These are phyloP conservation scores for Lasiommata megera DNA, from an alignment of 2,888 invertebrate species.

Conservation along the genomic window DNA sequence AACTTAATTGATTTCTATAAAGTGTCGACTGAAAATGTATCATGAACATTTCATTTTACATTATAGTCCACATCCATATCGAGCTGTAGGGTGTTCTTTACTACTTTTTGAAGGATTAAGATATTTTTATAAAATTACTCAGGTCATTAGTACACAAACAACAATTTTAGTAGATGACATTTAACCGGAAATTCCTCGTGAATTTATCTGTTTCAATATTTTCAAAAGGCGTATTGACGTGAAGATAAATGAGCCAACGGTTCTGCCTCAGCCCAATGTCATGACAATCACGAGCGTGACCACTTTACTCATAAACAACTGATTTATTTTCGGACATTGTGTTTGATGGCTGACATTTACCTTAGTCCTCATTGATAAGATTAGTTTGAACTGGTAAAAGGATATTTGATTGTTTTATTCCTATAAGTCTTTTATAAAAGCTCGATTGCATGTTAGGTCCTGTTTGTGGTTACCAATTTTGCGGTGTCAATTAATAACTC, in stretches of 20 bases:
- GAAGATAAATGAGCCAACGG: constrained; percentile 55
- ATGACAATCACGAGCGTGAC: constrained; percentile 68
- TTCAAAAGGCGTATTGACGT: constrained; percentile 59
- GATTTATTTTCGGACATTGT: constrained; percentile 67
- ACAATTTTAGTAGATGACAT: constrained; percentile 35
- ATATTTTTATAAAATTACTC: not conserved
- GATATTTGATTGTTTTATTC: constrained; percentile 22
- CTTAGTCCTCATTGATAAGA: constrained; percentile 24
- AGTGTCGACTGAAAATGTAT: too few species aligned
- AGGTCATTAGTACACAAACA: too few species aligned
- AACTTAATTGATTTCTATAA: too few species aligned
- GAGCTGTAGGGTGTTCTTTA: too few species aligned
- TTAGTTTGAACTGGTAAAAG: constrained; percentile 20
- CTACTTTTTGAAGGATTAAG: not conserved
- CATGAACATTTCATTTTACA: too few species aligned
- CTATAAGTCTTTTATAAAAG: constrained; percentile 1
- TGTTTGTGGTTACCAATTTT: not conserved
- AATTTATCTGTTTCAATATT: constrained; percentile 63
- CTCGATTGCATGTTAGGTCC: not conserved
- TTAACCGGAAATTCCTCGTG: constrained; percentile 62
- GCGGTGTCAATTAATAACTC: not conserved
- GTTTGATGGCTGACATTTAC: constrained; percentile 37
- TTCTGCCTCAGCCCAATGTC: constrained; percentile 55
- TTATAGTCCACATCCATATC: too few species aligned
- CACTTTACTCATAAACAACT: constrained; percentile 68